Evolutionary conservation across 2,888 invertebrate species (phyloP).

Genomic region (Sminthurides aquaticus): DNA sequence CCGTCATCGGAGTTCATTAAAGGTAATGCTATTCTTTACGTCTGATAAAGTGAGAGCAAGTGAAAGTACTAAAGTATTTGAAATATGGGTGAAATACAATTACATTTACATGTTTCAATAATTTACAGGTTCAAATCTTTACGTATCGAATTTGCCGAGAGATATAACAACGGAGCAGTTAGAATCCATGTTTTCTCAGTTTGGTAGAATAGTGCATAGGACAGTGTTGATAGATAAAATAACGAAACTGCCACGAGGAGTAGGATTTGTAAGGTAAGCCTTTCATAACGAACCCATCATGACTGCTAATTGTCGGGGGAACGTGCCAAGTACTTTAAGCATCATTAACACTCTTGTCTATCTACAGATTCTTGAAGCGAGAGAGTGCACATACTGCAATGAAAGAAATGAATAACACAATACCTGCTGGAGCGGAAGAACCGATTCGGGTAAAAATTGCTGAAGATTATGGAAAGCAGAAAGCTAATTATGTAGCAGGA

Average conservation of each 20-base stretch:
- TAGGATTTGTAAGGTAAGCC: constrained; percentile 85
- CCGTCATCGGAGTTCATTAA: constrained; percentile 86
- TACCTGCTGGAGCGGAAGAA: constrained; percentile 75
- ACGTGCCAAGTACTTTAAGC: no score
- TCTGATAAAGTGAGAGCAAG: neutral
- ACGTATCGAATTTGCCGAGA: constrained; percentile 78
- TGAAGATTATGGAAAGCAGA: constrained; percentile 76
- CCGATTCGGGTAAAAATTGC: constrained; percentile 77
- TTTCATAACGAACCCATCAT: no score
- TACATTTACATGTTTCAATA: neutral
- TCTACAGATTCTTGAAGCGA: constrained; percentile 75
- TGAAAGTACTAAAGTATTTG: no score
- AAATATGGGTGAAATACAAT: no score
- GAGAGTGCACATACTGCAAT: constrained; percentile 88
- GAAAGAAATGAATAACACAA: constrained; percentile 71
- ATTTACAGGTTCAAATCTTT: constrained; percentile 60
- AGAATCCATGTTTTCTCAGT: constrained; percentile 76
- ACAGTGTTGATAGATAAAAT: constrained; percentile 82
- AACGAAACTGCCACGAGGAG: constrained; percentile 78
- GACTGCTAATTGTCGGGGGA: no score
- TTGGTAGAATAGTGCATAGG: constrained; percentile 83
- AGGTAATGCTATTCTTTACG: constrained; percentile 50
- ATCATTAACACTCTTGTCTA: constrained; percentile 41
- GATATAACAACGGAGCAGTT: constrained; percentile 61
- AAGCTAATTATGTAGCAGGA: constrained; percentile 65